Percentiles rank a stretch among this genome's conserved stretches.
Conservation (phyloP, 2,888 invertebrate species). For the Limnephilus marmoratus region DNA sequence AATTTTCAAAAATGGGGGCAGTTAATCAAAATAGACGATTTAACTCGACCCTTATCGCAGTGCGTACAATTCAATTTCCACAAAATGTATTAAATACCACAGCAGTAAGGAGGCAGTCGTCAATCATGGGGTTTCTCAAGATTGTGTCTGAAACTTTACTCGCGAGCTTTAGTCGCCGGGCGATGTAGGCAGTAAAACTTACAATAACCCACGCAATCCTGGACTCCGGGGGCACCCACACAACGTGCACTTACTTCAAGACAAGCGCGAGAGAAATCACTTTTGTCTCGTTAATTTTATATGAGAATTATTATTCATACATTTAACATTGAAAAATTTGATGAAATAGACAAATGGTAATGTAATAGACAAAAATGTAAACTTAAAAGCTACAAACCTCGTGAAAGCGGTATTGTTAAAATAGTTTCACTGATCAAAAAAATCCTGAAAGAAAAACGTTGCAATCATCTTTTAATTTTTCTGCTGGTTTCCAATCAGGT, state of each 20-base stretch:
- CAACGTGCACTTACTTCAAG: not conserved
- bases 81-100: not conserved
- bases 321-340: too few relatives aligned
- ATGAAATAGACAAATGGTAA: too few relatives aligned
- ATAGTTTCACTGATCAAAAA: too few relatives aligned
- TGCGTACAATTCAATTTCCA: not conserved
- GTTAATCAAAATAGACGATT: not conserved
- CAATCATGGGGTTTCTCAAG: not conserved
- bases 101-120: not conserved
- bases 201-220: not conserved
- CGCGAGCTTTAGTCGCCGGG: not conserved
- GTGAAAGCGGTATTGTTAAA: too few relatives aligned
- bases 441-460: too few relatives aligned
- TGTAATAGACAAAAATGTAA: too few relatives aligned
- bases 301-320: not conserved
- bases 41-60: not conserved
- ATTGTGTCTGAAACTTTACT: not conserved
- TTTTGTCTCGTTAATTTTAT: not conserved
- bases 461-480: too few relatives aligned
- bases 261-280: not conserved
- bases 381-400: too few relatives aligned
- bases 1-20: not conserved
- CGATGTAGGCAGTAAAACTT: not conserved
- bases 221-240: not conserved
- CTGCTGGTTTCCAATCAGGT: too few relatives aligned